Conservation (phyloP, 2,888 invertebrate species). For the Leucoptera coffeella region DNA sequence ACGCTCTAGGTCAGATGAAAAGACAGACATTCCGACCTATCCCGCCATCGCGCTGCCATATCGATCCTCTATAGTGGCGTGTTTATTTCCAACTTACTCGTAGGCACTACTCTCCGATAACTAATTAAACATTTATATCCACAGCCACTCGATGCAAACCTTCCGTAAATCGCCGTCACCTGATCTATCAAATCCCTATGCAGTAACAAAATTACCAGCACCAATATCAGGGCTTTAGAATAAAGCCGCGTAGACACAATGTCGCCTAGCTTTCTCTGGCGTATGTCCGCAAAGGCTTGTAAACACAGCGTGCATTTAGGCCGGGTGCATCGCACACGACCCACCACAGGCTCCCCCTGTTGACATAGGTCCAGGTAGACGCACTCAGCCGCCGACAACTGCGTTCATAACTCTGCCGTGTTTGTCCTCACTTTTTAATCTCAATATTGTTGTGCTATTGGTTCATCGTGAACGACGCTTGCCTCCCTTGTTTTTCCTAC, state of each 20-base stretch:
- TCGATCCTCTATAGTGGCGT: constrained; percentile 19
- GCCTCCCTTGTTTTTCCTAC: no score
- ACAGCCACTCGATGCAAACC: constrained; percentile 2
- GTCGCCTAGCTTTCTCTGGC: no score
- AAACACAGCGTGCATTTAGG: background rate
- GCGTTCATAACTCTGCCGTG: background rate
- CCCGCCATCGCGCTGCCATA: constrained; percentile 15
- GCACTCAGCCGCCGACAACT: constrained; percentile 13
- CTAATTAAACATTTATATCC: constrained; percentile 30
- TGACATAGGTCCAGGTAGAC: constrained; percentile 35
- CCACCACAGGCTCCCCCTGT: constrained; percentile 22
- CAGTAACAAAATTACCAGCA: no score
- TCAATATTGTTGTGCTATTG: no score
- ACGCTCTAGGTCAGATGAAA: no score
- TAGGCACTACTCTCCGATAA: constrained; percentile 10
- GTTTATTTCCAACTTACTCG: constrained; percentile 26
- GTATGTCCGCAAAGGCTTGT: no score
- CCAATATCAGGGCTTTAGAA: no score
- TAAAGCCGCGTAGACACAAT: no score
- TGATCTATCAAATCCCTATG: no score
- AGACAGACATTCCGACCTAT: no score
- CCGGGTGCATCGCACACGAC: background rate
- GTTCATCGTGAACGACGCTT: no score
- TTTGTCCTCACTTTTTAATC: background rate
- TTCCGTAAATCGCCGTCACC: background rate